Conservation (phyloP, 2,113 vertebrate species). For the Istiophorus platypterus region DNA sequence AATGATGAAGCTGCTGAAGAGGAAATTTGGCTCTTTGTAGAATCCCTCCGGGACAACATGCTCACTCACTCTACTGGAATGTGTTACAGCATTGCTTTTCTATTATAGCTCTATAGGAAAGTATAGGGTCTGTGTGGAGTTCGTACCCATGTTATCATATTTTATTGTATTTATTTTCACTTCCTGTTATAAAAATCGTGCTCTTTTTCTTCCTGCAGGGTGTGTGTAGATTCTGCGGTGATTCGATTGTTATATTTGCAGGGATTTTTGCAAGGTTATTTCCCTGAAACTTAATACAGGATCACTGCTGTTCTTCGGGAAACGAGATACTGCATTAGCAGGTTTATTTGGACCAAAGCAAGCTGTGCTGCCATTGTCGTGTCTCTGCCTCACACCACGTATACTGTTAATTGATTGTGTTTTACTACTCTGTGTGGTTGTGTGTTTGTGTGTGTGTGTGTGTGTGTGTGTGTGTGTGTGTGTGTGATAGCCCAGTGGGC, state of each 20-base stretch:
- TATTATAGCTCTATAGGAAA: background rate
- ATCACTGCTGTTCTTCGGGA: background rate
- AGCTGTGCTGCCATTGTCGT: background rate
- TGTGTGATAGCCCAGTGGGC: no score
- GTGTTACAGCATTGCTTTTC: background rate
- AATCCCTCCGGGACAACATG: slow-evolving; percentile 12
- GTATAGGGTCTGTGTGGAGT: background rate
- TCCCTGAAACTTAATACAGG: background rate
- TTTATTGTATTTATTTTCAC: background rate
- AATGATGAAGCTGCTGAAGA: slow-evolving; percentile 36
- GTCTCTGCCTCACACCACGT: background rate
- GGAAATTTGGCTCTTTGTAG: slow-evolving; percentile 45
- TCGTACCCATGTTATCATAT: background rate
- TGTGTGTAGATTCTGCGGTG: background rate
- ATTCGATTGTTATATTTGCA: background rate
- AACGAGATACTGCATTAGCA: background rate
- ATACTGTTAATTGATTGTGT: background rate
- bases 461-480: no score
- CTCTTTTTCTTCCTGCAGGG: no score
- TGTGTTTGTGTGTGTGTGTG: no score
- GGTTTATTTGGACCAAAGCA: background rate
- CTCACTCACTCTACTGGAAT: slow-evolving; percentile 12
- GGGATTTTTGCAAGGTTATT: background rate
- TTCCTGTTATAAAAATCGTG: background rate
- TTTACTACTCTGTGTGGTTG: no score